Percentiles rank a stretch among this genome's conserved stretches.
These are phyloP conservation scores for Hozukius guyotensis DNA, from an alignment of 2,797 vertebrate genomes.

Conservation along the genomic window DNA sequence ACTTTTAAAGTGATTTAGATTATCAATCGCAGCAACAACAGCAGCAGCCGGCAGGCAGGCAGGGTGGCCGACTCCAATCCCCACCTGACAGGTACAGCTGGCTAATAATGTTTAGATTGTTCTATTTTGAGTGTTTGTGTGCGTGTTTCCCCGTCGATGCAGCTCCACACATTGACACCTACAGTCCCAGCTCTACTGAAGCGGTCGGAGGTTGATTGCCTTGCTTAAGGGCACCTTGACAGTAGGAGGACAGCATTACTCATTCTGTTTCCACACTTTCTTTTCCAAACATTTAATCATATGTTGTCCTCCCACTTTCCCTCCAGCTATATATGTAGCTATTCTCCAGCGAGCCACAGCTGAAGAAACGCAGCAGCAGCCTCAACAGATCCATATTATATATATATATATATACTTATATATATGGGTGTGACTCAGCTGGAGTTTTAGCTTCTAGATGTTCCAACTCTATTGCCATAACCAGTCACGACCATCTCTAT, in stretches of 20 bases:
- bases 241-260: constrained; percentile 52
- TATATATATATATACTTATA: too few relatives aligned
- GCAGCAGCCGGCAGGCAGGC: not conserved
- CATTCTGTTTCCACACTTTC: constrained; percentile 28
- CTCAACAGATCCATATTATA: not conserved
- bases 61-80: constrained; percentile 6
- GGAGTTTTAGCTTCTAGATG: too few relatives aligned
- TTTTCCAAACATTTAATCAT: constrained; percentile 56
- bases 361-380: constrained; percentile 1
- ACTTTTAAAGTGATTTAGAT: constrained; percentile 36
- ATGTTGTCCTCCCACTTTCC: constrained; percentile 45
- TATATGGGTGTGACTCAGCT: not conserved
- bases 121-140: constrained; percentile 4
- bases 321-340: constrained; percentile 23
- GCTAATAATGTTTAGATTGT: not conserved
- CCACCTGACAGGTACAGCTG: constrained; percentile 5
- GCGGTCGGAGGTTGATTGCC: constrained; percentile 39
- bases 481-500: too few relatives aligned
- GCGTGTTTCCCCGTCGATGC: not conserved
- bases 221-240: constrained; percentile 60
- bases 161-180: not conserved
- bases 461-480: too few relatives aligned
- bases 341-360: constrained; percentile 2
- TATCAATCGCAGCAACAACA: not conserved
- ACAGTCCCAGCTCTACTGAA: not conserved